Conservation (phyloP, 2,113 vertebrate species). For the Chrysochloris asiatica region DNA sequence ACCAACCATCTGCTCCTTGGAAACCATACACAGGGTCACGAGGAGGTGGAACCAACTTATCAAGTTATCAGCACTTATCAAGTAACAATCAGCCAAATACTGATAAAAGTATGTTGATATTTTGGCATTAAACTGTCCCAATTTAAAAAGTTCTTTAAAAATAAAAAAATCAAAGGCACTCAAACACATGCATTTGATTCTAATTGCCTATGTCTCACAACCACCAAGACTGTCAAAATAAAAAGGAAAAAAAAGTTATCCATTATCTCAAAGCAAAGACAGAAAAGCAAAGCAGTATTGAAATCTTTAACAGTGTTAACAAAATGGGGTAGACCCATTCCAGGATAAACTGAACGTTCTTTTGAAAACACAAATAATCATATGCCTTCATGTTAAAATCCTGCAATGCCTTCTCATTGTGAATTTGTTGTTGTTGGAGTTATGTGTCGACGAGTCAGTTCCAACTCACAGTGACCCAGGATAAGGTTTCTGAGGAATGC, state of each 20-base stretch:
- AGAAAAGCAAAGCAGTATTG: conserved; percentile 64
- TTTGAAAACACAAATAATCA: conserved; percentile 12
- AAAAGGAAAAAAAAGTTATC: conserved; percentile 66
- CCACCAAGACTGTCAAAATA: conserved; percentile 66
- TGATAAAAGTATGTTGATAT: background rate
- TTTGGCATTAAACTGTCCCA: background rate
- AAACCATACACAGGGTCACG: too few species aligned
- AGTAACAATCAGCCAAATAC: conserved; percentile 40
- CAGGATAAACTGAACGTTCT: conserved; percentile 2
- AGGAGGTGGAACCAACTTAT: too few species aligned
- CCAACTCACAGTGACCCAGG: too few species aligned
- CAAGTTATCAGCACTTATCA: too few species aligned
- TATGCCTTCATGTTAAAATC: background rate
- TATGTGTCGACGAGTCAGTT: too few species aligned
- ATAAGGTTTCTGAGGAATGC: too few species aligned
- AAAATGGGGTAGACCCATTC: background rate
- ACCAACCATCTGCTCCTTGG: too few species aligned
- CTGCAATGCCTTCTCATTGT: background rate
- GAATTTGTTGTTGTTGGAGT: too few species aligned
- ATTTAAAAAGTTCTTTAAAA: conserved; percentile 54
- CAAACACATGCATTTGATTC: conserved; percentile 66
- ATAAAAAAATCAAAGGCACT: conserved; percentile 60
- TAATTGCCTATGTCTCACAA: conserved; percentile 66
- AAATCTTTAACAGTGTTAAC: conserved; percentile 60
- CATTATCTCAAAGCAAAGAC: conserved; percentile 73